Conservation (phyloP, 64 coral and sea anemone species). For the Dendrophyllia cribrosa region DNA sequence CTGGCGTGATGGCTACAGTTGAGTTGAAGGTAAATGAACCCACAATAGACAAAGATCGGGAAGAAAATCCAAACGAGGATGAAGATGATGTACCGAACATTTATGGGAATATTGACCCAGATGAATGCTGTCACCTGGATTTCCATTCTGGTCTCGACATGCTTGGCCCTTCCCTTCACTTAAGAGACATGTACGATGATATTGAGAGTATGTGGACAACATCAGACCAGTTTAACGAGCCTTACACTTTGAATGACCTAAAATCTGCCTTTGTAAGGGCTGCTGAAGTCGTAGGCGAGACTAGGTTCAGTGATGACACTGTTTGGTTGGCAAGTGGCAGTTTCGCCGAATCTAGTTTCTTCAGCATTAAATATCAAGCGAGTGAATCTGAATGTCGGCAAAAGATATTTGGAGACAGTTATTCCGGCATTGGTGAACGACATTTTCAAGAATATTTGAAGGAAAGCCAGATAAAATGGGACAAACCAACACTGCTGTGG, state of each 20-base stretch:
- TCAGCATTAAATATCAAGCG: constrained; percentile 52
- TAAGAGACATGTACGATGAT: constrained; percentile 53
- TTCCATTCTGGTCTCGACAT: constrained; percentile 56
- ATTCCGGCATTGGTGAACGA: constrained; percentile 58
- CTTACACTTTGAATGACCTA: constrained; percentile 53
- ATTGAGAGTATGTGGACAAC: constrained; percentile 66
- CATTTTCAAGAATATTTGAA: constrained; percentile 51
- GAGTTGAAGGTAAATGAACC: constrained; percentile 47
- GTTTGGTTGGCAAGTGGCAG: constrained; percentile 63
- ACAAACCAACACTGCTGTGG: constrained; percentile 51
- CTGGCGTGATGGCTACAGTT: constrained; percentile 47
- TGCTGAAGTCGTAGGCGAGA: constrained; percentile 46
- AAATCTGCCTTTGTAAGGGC: constrained; percentile 62
- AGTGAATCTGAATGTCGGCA: constrained; percentile 62
- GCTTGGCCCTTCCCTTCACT: constrained; percentile 54
- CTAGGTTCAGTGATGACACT: constrained; percentile 39
- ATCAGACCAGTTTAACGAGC: constrained; percentile 29
- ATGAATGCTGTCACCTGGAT: constrained; percentile 49
- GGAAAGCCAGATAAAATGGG: constrained; percentile 40
- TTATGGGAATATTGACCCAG: constrained; percentile 52
- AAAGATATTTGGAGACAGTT: constrained; percentile 50
- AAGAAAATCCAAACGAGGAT: constrained; percentile 56
- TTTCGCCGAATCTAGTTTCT: constrained; percentile 63
- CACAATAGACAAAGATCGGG: constrained; percentile 43
- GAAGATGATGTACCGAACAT: constrained; percentile 61